These are phyloP conservation scores for Hirtodrosophila trivittata DNA, from an alignment of 2,888 invertebrate species.

Conservation along the genomic window DNA sequence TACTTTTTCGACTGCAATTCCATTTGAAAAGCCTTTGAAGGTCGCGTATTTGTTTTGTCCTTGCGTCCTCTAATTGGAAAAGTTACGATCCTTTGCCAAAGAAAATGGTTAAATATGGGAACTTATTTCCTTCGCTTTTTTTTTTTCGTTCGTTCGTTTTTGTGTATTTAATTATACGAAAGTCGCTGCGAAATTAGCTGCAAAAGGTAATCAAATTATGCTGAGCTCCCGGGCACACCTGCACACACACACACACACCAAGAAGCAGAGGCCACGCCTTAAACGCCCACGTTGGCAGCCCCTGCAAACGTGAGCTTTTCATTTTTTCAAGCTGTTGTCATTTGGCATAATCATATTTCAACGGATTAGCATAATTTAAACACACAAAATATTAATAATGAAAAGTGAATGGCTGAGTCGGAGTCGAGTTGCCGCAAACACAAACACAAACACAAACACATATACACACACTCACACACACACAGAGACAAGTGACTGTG, in stretches of 20 bases:
- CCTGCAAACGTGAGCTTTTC: neutral
- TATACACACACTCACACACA: conserved; percentile 18
- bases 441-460: conserved; percentile 29
- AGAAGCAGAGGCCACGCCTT: conserved; percentile 21
- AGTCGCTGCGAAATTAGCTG: conserved; percentile 66
- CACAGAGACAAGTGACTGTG: conserved; percentile 10
- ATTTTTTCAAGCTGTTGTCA: conserved; percentile 68
- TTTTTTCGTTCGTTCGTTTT: conserved; percentile 9
- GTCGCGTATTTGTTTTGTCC: conserved; percentile 56
- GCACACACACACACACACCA: conserved; percentile 11
- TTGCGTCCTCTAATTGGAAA: conserved; percentile 68
- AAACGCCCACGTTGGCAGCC: conserved; percentile 34
- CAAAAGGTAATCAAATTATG: conserved; percentile 75
- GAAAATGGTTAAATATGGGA: conserved; percentile 52
- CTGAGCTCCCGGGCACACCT: conserved; percentile 48
- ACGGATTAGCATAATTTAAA: conserved; percentile 80
- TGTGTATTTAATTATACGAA: conserved; percentile 65
- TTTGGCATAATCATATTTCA: conserved; percentile 81
- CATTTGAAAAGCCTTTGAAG: conserved; percentile 67
- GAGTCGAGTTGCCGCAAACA: conserved; percentile 44
- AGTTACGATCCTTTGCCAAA: conserved; percentile 41
- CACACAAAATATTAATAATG: conserved; percentile 78
- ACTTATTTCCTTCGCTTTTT: neutral
- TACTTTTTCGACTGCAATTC: conserved; percentile 73
- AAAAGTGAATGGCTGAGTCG: conserved; percentile 74